A percentile compares a stretch with the other conserved stretches of the same genome.
These are phyloP conservation scores for Heteromyza rotundicornis DNA, from an alignment of 2,888 invertebrate species.

Conservation along the genomic window DNA sequence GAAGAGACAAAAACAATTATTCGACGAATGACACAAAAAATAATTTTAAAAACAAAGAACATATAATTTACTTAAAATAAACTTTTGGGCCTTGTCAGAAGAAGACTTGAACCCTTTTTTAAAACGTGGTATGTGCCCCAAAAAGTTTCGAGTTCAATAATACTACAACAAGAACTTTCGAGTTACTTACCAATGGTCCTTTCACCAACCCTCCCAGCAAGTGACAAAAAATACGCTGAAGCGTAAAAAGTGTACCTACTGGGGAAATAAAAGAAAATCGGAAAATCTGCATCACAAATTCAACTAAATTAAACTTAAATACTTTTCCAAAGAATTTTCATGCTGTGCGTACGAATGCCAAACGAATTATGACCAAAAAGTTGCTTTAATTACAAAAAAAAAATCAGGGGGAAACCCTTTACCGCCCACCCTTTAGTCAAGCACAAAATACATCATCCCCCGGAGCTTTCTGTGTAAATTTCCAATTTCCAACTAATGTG, in stretches of 20 bases:
- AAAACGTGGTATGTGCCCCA: neutral
- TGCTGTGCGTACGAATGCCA: neutral
- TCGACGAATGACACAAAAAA: neutral
- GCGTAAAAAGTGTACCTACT: neutral
- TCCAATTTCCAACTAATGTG: constrained; percentile 6
- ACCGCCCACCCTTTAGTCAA: too few relatives aligned
- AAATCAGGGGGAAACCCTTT: too few relatives aligned
- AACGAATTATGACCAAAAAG: neutral
- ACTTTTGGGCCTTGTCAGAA: neutral
- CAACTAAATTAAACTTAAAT: constrained; percentile 55
- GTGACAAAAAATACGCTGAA: neutral
- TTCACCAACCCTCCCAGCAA: too few relatives aligned
- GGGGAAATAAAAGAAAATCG: constrained; percentile 23
- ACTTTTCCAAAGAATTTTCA: neutral
- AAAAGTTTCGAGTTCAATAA: neutral
- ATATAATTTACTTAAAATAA: neutral
- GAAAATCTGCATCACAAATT: constrained; percentile 52
- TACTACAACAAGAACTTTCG: too few relatives aligned
- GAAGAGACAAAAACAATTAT: neutral
- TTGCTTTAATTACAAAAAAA: constrained; percentile 1
- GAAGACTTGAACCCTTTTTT: neutral
- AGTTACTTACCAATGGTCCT: too few relatives aligned
- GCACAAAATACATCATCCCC: too few relatives aligned
- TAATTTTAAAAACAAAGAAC: neutral
- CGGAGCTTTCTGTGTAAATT: constrained; percentile 6